Conservation (phyloP, 2,888 invertebrate genomes). For the Invenusta paracnida region DNA sequence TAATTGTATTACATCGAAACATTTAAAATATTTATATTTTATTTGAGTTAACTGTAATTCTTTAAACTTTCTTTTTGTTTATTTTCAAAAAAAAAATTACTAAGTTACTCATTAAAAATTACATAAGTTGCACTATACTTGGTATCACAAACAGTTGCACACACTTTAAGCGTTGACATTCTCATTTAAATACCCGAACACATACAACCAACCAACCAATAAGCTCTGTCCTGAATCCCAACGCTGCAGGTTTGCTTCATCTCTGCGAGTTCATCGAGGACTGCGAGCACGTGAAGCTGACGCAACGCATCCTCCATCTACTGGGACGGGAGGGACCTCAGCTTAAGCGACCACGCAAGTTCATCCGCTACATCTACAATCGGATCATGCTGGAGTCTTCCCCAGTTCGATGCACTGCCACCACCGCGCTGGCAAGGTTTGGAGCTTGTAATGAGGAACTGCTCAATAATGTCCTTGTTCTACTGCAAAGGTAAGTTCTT, state of each 20-base stretch:
- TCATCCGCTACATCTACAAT: constrained; percentile 68
- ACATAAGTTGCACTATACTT: too few species aligned
- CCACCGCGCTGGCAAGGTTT: constrained; percentile 88
- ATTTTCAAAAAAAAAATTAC: too few species aligned
- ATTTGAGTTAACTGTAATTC: too few species aligned
- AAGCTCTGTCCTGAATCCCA: too few species aligned
- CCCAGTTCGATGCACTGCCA: constrained; percentile 41
- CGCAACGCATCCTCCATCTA: constrained; percentile 88
- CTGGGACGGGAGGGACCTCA: constrained; percentile 93
- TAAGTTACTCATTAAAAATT: too few species aligned
- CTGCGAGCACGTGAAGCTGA: constrained; percentile 92
- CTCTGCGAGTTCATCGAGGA: constrained; percentile 99
- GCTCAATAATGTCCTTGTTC: constrained; percentile 75
- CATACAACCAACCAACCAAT: too few species aligned
- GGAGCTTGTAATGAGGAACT: constrained; percentile 88
- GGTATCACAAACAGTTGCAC: too few species aligned
- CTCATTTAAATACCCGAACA: too few species aligned
- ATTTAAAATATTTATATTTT: too few species aligned
- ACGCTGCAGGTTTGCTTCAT: constrained; percentile 71
- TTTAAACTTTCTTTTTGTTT: background rate
- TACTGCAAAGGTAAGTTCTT: constrained; percentile 54
- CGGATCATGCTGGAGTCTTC: constrained; percentile 82
- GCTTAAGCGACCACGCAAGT: constrained; percentile 80
- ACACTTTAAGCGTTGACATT: too few species aligned
- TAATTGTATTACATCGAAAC: too few species aligned